These are phyloP conservation scores for Nyctibius grandis DNA, from an alignment of 2,797 vertebrate species.

Conservation along the genomic window DNA sequence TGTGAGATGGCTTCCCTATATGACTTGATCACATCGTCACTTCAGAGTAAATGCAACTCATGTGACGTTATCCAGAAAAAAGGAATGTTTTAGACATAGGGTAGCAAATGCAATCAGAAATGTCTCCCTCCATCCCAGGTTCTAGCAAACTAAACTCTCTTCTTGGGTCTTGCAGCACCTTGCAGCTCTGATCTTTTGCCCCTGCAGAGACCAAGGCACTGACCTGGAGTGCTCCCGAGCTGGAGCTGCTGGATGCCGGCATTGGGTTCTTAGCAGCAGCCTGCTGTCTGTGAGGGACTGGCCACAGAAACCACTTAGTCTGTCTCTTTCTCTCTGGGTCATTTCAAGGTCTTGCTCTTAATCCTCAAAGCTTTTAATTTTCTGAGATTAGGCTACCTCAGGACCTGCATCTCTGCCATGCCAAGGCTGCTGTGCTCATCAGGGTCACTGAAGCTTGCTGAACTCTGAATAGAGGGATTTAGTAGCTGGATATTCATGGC, in stretches of 20 bases:
- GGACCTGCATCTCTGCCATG: background rate
- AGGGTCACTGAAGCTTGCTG: conserved; percentile 21
- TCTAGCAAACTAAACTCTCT: background rate
- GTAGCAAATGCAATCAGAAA: background rate
- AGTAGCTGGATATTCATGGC: background rate
- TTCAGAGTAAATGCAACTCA: background rate
- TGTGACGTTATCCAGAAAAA: background rate
- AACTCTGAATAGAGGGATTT: background rate
- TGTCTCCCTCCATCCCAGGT: background rate
- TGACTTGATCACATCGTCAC: background rate
- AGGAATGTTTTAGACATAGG: accelerated
- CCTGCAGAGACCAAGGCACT: background rate
- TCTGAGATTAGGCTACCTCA: conserved; percentile 40
- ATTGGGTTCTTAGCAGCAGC: background rate
- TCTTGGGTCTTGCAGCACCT: background rate
- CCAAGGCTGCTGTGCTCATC: background rate
- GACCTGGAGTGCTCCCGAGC: background rate
- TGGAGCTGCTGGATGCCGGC: background rate
- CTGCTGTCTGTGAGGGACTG: background rate
- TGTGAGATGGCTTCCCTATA: background rate
- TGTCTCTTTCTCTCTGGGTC: conserved; percentile 31
- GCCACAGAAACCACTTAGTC: background rate
- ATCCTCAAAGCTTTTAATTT: conserved; percentile 61
- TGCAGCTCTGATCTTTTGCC: background rate
- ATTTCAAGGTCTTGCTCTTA: conserved; percentile 55